Evolutionary conservation across 2,888 invertebrate species (phyloP).

Genomic region (Lissocephala sabroskyi): DNA sequence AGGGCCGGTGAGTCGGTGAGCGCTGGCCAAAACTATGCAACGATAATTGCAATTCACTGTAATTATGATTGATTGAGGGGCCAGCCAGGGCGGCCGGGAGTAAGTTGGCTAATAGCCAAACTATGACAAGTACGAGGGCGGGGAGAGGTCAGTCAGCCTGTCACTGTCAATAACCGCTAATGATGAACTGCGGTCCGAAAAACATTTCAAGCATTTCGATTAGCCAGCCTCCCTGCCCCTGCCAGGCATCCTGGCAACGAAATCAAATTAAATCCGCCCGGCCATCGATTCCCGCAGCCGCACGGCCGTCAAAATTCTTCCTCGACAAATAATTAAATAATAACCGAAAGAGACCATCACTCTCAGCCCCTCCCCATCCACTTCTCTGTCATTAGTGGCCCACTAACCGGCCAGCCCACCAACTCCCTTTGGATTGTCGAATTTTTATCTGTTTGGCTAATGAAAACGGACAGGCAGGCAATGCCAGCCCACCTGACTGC

Average conservation of each 20-base stretch:
- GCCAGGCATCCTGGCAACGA: slow-evolving; percentile 29
- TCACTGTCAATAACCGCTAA: slow-evolving; percentile 51
- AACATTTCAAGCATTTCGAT: too few relatives aligned
- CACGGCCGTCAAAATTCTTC: slow-evolving; percentile 41
- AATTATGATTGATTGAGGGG: slow-evolving; percentile 57
- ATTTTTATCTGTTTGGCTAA: slow-evolving; percentile 1
- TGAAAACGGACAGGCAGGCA: slow-evolving; percentile 2
- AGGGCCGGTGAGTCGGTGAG: too few relatives aligned
- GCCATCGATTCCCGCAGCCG: too few relatives aligned
- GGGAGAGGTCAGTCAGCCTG: slow-evolving; percentile 20
- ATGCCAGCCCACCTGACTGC: background rate
- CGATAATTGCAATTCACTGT: slow-evolving; percentile 63
- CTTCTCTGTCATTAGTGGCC: too few relatives aligned
- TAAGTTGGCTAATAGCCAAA: slow-evolving; percentile 44
- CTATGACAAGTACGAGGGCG: slow-evolving; percentile 32
- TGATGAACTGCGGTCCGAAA: slow-evolving; percentile 48
- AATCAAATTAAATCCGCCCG: slow-evolving; percentile 52
- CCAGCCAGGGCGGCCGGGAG: background rate
- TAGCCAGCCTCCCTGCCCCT: too few relatives aligned
- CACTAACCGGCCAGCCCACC: background rate
- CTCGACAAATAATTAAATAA: slow-evolving; percentile 59
- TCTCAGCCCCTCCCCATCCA: background rate
- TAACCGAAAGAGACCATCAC: slow-evolving; percentile 33
- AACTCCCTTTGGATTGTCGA: background rate
- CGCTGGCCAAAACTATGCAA: too few relatives aligned